These are phyloP conservation scores for Galerucella nymphaeae DNA, from an alignment of 2,888 invertebrate genomes.

Conservation along the genomic window DNA sequence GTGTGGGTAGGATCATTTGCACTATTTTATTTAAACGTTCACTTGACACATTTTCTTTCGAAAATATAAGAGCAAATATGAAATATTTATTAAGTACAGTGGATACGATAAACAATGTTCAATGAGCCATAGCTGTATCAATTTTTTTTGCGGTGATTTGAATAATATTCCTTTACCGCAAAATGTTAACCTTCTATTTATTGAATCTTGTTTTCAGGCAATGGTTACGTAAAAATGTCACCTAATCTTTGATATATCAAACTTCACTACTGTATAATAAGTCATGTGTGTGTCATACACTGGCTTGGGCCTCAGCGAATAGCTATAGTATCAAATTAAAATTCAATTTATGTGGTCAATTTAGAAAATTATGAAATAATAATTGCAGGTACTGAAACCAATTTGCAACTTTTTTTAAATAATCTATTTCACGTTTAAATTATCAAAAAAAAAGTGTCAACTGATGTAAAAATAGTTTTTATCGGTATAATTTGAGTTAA, in stretches of 20 bases:
- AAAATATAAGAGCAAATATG: background rate
- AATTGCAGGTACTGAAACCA: too few species aligned
- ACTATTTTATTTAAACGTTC: background rate
- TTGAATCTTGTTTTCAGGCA: background rate
- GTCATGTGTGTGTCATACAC: too few species aligned
- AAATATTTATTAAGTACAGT: background rate
- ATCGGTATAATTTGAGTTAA: too few species aligned
- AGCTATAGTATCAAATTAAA: too few species aligned
- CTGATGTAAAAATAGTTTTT: too few species aligned
- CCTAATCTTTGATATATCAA: background rate
- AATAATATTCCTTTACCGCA: background rate
- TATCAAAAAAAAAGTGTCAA: too few species aligned
- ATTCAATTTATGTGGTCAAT: too few species aligned
- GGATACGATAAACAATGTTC: background rate
- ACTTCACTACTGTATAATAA: background rate
- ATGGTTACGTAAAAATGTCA: background rate
- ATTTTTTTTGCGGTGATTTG: background rate
- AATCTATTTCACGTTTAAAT: too few species aligned
- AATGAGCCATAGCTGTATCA: conserved; percentile 2
- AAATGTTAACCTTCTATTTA: background rate
- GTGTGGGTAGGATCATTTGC: background rate
- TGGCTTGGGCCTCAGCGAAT: too few species aligned
- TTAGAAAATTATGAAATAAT: too few species aligned
- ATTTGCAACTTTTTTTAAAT: too few species aligned
- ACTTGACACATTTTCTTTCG: conserved; percentile 4